Evolutionary conservation across 1,140 invertebrate species (phyloP).

Genomic region (Amyelois transitella): DNA sequence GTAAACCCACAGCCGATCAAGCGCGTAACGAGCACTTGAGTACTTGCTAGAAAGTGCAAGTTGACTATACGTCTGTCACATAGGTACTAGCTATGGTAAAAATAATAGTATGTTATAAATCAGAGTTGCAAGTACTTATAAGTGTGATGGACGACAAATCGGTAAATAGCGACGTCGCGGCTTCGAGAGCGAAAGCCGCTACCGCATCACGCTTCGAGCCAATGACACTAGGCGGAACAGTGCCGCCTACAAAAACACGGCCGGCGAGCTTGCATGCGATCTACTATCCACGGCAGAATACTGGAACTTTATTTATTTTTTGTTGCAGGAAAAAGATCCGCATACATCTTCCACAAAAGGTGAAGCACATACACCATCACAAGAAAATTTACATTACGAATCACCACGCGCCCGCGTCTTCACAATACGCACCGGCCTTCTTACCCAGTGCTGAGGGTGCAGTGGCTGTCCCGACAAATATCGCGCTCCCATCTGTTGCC

Average conservation of each 20-base stretch:
- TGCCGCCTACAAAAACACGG: constrained; percentile 11
- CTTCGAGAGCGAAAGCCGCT: constrained; percentile 49
- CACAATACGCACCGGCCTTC: constrained; percentile 63
- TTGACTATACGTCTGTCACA: constrained; percentile 7
- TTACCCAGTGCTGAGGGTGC: constrained; percentile 54
- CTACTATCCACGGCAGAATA: constrained; percentile 15
- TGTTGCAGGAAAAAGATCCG: constrained; percentile 74
- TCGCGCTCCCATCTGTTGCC: constrained; percentile 44
- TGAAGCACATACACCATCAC: constrained; percentile 74
- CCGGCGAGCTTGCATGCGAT: constrained; percentile 41
- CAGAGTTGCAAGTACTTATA: constrained; percentile 18
- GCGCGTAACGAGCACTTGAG: constrained; percentile 26
- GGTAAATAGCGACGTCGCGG: constrained; percentile 22
- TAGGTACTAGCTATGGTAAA: neutral
- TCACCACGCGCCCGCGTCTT: constrained; percentile 52
- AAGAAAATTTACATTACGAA: constrained; percentile 73
- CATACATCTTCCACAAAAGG: constrained; percentile 73
- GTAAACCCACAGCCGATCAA: constrained; percentile 20
- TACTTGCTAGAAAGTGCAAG: constrained; percentile 40
- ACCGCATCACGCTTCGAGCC: constrained; percentile 45
- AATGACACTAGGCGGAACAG: constrained; percentile 57
- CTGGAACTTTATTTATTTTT: constrained; percentile 39
- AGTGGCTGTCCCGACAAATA: constrained; percentile 50
- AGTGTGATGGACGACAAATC: constrained; percentile 27
- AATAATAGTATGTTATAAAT: constrained; percentile 13